Conservation (phyloP, 2,888 invertebrate genomes). For the Nesidiocoris tenuis region DNA sequence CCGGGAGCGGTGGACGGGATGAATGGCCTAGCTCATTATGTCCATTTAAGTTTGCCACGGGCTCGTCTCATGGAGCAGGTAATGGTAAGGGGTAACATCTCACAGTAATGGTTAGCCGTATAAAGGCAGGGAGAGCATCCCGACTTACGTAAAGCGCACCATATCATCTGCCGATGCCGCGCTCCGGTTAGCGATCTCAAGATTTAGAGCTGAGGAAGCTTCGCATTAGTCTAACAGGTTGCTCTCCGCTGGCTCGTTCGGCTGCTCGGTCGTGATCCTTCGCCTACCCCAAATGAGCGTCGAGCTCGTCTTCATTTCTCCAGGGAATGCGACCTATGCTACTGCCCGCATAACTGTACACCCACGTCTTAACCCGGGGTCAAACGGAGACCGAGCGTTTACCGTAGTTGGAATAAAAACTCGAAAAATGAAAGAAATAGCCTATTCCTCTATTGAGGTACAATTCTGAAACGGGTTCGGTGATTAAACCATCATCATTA, state of each 20-base stretch:
- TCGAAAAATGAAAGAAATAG: too few species aligned
- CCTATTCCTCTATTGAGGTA: too few species aligned
- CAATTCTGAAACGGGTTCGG: too few species aligned
- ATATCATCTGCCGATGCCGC: constrained; percentile 26
- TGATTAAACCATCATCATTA: too few species aligned
- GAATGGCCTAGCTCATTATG: constrained; percentile 38
- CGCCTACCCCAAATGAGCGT: not conserved
- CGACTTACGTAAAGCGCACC: constrained; percentile 36
- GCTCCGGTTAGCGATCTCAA: constrained; percentile 29
- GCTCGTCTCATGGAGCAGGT: constrained; percentile 26
- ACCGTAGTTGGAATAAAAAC: too few species aligned
- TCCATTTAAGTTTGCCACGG: constrained; percentile 30
- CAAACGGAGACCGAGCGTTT: too few species aligned
- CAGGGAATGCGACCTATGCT: not conserved
- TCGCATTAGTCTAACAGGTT: constrained; percentile 31
- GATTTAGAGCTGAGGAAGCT: constrained; percentile 17
- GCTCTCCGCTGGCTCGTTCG: not conserved
- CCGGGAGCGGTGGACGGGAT: constrained; percentile 16
- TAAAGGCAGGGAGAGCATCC: constrained; percentile 30
- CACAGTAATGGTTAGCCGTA: constrained; percentile 33
- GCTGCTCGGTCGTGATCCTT: not conserved
- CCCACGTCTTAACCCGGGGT: not conserved
- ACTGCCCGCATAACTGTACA: not conserved
- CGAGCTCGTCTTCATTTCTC: constrained; percentile 8
- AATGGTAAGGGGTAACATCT: constrained; percentile 30